Conservation (phyloP, 2,888 invertebrate genomes). For the Cosmia trapezina region DNA sequence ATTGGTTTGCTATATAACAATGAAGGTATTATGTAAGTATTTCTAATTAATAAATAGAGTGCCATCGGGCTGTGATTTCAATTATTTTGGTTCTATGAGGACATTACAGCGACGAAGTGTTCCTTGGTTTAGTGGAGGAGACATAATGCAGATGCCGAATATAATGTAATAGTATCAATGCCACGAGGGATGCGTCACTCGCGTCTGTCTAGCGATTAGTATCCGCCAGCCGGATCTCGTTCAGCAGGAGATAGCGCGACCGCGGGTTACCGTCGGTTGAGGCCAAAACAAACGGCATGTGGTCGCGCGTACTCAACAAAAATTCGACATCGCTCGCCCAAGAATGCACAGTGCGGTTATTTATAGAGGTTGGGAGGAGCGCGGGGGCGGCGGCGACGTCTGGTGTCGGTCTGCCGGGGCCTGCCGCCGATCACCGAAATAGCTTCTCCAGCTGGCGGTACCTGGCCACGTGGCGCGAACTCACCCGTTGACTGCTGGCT, state of each 20-base stretch:
- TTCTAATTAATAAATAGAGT: neutral
- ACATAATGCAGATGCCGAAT: conserved; percentile 1
- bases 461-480: conserved; percentile 87
- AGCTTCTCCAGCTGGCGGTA: conserved; percentile 89
- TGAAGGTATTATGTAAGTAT: neutral
- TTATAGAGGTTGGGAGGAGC: conserved; percentile 88
- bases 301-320: conserved; percentile 91
- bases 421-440: conserved; percentile 91
- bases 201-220: conserved; percentile 29
- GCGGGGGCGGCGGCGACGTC: conserved; percentile 90
- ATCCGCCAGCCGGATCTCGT: conserved; percentile 41
- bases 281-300: conserved; percentile 90
- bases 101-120: neutral
- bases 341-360: conserved; percentile 90
- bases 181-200: conserved; percentile 34
- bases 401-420: conserved; percentile 91
- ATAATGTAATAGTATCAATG: conserved; percentile 31
- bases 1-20: neutral
- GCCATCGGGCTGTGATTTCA: neutral
- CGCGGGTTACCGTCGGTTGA: conserved; percentile 69
- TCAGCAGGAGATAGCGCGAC: conserved; percentile 38
- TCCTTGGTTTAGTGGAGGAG: neutral
- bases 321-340: conserved; percentile 90
- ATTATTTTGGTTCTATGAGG: neutral
- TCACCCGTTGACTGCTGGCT: conserved; percentile 72